Conservation (phyloP, 2,888 invertebrate genomes). For the Silvanus unidentatus region DNA sequence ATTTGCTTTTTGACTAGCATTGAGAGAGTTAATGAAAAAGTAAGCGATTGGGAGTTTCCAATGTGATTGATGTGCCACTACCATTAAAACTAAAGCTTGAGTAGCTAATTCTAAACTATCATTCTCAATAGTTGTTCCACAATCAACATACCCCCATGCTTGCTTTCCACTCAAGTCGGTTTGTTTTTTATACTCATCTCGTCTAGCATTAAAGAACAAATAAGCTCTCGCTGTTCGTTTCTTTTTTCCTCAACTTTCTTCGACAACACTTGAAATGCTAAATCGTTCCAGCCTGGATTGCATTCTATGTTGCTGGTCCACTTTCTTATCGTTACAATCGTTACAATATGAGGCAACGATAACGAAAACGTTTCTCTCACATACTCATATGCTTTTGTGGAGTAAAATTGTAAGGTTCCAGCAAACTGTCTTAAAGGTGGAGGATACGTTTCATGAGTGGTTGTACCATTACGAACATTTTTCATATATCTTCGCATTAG, state of each 20-base stretch:
- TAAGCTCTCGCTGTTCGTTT: neutral
- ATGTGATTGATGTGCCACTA: slow-evolving; percentile 17
- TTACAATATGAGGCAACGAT: slow-evolving; percentile 8
- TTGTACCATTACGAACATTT: slow-evolving; percentile 4
- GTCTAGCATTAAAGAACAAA: slow-evolving; percentile 20
- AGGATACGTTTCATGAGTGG: slow-evolving; percentile 4
- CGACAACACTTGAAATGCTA: slow-evolving; percentile 9
- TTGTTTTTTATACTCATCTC: slow-evolving; percentile 22
- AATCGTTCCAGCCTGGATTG: slow-evolving; percentile 5
- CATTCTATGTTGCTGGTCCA: slow-evolving; percentile 9
- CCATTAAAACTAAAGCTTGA: slow-evolving; percentile 23
- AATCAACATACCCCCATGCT: slow-evolving; percentile 18
- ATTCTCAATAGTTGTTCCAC: slow-evolving; percentile 12
- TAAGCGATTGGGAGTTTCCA: slow-evolving; percentile 27
- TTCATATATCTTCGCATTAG: slow-evolving; percentile 9
- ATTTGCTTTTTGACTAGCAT: slow-evolving; percentile 17
- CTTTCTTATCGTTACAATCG: slow-evolving; percentile 11
- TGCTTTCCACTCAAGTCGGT: slow-evolving; percentile 18
- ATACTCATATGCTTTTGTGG: slow-evolving; percentile 15
- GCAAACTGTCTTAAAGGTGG: slow-evolving; percentile 13
- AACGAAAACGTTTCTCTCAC: slow-evolving; percentile 10
- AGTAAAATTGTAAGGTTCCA: slow-evolving; percentile 14
- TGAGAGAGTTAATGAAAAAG: slow-evolving; percentile 19
- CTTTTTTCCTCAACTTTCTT: slow-evolving; percentile 8
- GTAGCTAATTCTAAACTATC: slow-evolving; percentile 15